phyloP scores from a whole-genome alignment of 2,797 vertebrate genomes.

The Coregonus sp. region DNA sequence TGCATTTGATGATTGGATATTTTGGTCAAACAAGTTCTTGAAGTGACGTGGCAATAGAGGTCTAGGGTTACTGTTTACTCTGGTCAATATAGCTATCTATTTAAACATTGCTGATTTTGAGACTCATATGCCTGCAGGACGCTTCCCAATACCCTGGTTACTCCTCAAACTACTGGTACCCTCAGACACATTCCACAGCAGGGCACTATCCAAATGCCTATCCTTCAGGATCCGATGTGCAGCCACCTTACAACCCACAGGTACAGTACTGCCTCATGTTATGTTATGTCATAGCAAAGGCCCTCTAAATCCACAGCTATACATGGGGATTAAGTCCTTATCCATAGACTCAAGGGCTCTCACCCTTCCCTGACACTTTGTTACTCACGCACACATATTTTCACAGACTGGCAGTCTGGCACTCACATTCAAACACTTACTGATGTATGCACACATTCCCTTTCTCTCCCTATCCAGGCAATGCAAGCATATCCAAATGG shows the following conservation, averaged over 20 bases:
- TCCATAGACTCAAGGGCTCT: conserved; percentile 40
- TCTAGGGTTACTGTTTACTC: not conserved
- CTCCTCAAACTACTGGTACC: conserved; percentile 87
- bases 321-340: conserved; percentile 18
- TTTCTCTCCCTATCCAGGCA: conserved; percentile 65
- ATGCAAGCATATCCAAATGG: conserved; percentile 85
- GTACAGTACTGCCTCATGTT: conserved; percentile 66
- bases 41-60: too few species aligned
- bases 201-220: conserved; percentile 81
- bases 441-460: not conserved
- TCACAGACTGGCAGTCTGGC: not conserved
- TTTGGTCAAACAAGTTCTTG: not conserved
- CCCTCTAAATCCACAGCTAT: conserved; percentile 14
- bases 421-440: not conserved
- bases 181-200: conserved; percentile 76
- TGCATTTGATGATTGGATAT: not conserved
- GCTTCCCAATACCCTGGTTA: conserved; percentile 83
- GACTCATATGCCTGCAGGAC: conserved; percentile 70
- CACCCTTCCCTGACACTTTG: conserved; percentile 29
- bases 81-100: not conserved
- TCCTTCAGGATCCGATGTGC: conserved; percentile 79
- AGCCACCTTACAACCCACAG: conserved; percentile 80
- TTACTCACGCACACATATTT: not conserved
- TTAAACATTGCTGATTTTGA: not conserved
- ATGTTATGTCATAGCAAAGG: conserved; percentile 26